Conservation (phyloP, 2,113 vertebrate species). For the Hiodon tergisus region DNA sequence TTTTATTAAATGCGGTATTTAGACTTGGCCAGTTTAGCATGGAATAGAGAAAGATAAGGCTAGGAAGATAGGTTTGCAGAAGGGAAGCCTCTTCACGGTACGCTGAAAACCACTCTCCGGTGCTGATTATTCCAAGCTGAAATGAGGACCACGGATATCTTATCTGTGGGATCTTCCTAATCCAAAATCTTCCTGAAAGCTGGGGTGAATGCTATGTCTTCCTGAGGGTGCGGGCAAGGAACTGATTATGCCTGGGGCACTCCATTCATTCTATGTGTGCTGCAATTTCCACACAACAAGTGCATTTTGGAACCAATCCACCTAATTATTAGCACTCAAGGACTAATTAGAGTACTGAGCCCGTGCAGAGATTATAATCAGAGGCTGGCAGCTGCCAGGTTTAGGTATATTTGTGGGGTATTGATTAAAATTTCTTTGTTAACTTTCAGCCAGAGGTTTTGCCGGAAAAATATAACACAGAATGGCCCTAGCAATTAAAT, state of each 20-base stretch:
- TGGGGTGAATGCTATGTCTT: no score
- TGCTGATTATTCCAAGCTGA: background rate
- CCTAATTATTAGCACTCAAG: constrained; percentile 20
- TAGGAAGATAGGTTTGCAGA: no score
- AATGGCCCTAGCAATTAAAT: no score
- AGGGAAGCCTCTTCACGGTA: no score
- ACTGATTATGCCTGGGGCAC: background rate
- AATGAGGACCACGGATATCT: background rate
- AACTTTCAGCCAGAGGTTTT: background rate
- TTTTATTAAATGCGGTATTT: no score
- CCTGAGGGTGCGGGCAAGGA: background rate
- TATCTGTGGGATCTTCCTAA: no score
- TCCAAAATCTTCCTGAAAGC: no score
- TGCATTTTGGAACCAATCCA: constrained; percentile 18
- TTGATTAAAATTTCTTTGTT: background rate
- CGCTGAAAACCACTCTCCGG: background rate
- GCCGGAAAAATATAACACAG: background rate
- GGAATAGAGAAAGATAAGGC: background rate
- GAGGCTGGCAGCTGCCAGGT: background rate
- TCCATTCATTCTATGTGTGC: constrained; percentile 1
- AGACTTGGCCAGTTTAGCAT: no score
- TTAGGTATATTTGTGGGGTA: background rate
- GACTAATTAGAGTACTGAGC: constrained; percentile 14
- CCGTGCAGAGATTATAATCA: background rate
- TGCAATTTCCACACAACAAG: constrained; percentile 18